A percentile compares a stretch with the other conserved stretches of the same genome.
These are phyloP conservation scores for Allolobophora icterica DNA, from an alignment of 2,888 invertebrate species.

Conservation along the genomic window DNA sequence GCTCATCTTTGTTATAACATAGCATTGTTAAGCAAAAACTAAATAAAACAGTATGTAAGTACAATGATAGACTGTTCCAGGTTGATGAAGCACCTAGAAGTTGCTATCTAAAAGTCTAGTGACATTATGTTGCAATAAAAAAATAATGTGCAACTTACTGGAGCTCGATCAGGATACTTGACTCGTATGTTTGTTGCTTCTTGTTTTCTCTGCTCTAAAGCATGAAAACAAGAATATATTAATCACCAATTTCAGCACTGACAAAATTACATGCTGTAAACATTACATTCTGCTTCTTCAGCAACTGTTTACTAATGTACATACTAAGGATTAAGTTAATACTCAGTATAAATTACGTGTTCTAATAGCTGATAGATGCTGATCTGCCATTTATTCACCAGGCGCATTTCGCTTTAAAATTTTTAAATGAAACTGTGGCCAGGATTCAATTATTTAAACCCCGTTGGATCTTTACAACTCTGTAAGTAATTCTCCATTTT, in stretches of 20 bases:
- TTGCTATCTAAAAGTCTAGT: not conserved
- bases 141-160: constrained; percentile 56
- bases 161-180: constrained; percentile 65
- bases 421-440: too few relatives aligned
- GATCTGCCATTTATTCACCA: too few relatives aligned
- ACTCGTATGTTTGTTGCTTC: constrained; percentile 63
- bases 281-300: not conserved
- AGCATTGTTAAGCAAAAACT: not conserved
- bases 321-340: too few relatives aligned
- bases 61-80: not conserved
- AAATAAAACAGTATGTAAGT: not conserved
- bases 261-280: not conserved
- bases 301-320: not conserved
- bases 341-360: too few relatives aligned
- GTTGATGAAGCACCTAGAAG: not conserved
- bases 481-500: too few relatives aligned
- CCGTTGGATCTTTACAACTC: too few relatives aligned
- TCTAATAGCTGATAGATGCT: too few relatives aligned
- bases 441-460: too few relatives aligned
- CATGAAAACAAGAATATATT: constrained; percentile 27
- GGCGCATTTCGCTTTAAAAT: too few relatives aligned
- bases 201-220: constrained; percentile 61
- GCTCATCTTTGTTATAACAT: too few relatives aligned
- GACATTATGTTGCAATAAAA: not conserved
- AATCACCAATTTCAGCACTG: not conserved